A percentile compares a stretch with the other conserved stretches of the same genome.
These are phyloP conservation scores for Hyposoter dolosus DNA, from an alignment of 2,888 invertebrate species.

Conservation along the genomic window DNA sequence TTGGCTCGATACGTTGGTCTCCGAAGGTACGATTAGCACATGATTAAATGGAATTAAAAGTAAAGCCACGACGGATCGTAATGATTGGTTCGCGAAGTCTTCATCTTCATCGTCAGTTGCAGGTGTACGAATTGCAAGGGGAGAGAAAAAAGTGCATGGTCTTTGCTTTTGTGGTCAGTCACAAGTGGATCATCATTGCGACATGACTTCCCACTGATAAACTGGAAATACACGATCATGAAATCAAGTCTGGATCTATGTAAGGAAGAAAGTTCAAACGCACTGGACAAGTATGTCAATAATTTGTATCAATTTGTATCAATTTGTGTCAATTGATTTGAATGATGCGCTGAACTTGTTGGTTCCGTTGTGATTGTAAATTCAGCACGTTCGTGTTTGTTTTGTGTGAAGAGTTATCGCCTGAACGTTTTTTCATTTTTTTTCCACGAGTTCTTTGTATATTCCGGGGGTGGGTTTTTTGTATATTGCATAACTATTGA, in stretches of 20 bases:
- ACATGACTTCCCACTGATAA: neutral
- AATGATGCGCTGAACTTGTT: neutral
- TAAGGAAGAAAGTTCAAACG: neutral
- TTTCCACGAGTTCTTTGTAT: neutral
- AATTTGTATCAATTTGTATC: neutral
- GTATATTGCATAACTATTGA: no score
- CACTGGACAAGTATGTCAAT: neutral
- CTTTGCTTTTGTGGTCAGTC: slow-evolving; percentile 8
- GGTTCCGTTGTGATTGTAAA: neutral
- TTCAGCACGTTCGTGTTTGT: neutral
- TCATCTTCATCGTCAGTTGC: neutral
- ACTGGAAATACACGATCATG: neutral
- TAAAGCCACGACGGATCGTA: slow-evolving; percentile 12
- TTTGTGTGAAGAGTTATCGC: neutral
- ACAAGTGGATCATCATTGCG: neutral
- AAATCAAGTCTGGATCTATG: neutral
- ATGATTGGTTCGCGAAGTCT: neutral
- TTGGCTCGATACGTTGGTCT: neutral
- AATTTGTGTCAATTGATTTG: neutral
- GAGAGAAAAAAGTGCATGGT: neutral
- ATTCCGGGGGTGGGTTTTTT: no score
- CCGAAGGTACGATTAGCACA: neutral
- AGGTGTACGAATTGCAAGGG: neutral
- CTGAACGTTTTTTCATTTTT: neutral
- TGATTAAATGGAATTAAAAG: slow-evolving; percentile 15